A percentile compares a stretch with the other conserved stretches of the same genome.
These are phyloP conservation scores for Poecilia picta DNA, from an alignment of 2,797 vertebrate genomes.

Conservation along the genomic window DNA sequence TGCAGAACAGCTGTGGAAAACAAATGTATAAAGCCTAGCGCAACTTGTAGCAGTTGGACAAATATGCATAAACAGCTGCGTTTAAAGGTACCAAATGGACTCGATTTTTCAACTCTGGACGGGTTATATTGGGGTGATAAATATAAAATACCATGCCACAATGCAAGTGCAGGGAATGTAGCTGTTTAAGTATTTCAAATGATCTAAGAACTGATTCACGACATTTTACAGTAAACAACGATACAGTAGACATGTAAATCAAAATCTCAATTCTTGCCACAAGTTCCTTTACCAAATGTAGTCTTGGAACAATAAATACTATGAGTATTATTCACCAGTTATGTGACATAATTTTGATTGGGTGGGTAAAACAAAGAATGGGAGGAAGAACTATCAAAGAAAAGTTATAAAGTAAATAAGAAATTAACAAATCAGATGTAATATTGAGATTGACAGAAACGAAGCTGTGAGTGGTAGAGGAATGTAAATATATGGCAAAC, in stretches of 20 bases:
- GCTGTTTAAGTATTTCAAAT: conserved; percentile 53
- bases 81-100: conserved; percentile 71
- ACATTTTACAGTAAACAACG: conserved; percentile 45
- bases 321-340: conserved; percentile 20
- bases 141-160: conserved; percentile 49
- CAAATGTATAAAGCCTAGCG: conserved; percentile 57
- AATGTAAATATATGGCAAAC: conserved; percentile 80
- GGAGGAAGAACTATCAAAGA: conserved; percentile 19
- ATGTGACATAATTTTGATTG: background rate
- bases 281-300: conserved; percentile 11
- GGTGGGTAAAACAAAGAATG: conserved; percentile 20
- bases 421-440: conserved; percentile 49
- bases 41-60: conserved; percentile 58
- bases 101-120: conserved; percentile 73
- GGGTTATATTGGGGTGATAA: conserved; percentile 68
- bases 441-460: conserved; percentile 35
- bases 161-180: conserved; percentile 29
- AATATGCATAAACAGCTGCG: conserved; percentile 76
- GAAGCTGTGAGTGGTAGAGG: conserved; percentile 44
- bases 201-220: conserved; percentile 26
- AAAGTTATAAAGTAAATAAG: conserved; percentile 22
- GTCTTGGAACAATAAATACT: conserved; percentile 15
- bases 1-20: conserved; percentile 73
- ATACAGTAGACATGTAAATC: conserved; percentile 19
- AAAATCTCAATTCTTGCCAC: conserved; percentile 41